Conservation (phyloP, 2,113 vertebrate genomes). For the Numenius arquata region DNA sequence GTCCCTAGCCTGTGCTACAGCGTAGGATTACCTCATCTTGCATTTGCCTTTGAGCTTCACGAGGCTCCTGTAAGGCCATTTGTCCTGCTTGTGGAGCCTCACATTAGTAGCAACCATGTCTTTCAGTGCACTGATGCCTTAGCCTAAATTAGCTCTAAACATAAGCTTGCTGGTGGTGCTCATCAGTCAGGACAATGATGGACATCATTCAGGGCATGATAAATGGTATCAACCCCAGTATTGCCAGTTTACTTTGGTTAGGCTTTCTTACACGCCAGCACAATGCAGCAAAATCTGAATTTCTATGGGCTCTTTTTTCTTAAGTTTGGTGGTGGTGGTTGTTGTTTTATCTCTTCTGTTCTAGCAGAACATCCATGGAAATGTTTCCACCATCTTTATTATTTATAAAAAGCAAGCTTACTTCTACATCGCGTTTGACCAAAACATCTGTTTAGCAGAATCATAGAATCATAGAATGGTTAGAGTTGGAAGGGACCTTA, state of each 20-base stretch:
- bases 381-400: not conserved
- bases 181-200: not conserved
- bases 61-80: not conserved
- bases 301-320: not conserved
- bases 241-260: not conserved
- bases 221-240: not conserved
- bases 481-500: too few species aligned
- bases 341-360: not conserved
- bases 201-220: not conserved
- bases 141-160: not conserved
- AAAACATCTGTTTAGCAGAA: not conserved
- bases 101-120: rapidly evolving
- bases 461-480: too few species aligned
- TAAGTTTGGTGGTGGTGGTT: not conserved
- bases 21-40: not conserved
- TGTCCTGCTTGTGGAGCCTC: not conserved
- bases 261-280: not conserved
- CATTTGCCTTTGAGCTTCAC: not conserved
- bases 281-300: not conserved
- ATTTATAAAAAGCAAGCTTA: not conserved
- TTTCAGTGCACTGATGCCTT: not conserved
- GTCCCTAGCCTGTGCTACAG: not conserved
- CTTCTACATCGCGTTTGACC: rapidly evolving
- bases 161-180: not conserved
- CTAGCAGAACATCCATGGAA: not conserved